A percentile compares a stretch with the other conserved stretches of the same genome.
phyloP scores from a whole-genome alignment of 2,797 vertebrate species.

The Sebastes umbrosus region DNA sequence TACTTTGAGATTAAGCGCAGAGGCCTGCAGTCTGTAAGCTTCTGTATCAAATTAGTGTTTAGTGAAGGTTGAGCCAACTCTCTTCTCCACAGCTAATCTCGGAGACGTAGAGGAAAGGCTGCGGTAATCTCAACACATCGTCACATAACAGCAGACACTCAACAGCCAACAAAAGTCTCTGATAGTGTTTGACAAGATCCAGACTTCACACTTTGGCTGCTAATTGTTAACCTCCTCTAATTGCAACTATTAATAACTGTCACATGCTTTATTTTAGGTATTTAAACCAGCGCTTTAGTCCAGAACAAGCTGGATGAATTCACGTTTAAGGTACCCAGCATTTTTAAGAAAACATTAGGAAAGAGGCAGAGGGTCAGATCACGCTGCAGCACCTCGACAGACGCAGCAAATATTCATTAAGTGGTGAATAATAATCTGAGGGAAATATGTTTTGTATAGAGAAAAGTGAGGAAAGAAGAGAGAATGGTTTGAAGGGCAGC shows the following conservation, averaged over 20 bases:
- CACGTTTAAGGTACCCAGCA: not conserved
- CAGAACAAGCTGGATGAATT: not conserved
- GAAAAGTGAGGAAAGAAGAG: not conserved
- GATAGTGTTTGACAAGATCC: conserved; percentile 34
- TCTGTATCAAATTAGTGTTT: conserved; percentile 50
- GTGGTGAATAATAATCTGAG: not conserved
- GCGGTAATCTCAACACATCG: conserved; percentile 28
- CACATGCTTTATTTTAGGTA: not conserved
- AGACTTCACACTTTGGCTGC: conserved; percentile 16
- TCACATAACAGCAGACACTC: conserved; percentile 10
- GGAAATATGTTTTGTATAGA: not conserved
- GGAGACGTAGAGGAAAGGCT: conserved; percentile 47
- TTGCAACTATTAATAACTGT: conserved; percentile 13
- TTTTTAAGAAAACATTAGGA: not conserved
- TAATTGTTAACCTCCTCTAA: conserved; percentile 25
- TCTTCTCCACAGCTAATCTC: conserved; percentile 46
- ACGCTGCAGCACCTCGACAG: not conserved
- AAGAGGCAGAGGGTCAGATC: not conserved
- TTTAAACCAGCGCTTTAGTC: not conserved
- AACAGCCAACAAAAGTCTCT: not conserved
- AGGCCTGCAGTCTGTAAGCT: conserved; percentile 36
- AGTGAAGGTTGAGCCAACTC: conserved; percentile 51
- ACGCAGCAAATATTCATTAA: not conserved
- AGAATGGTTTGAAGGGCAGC: not conserved
- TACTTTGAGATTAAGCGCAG: conserved; percentile 57